Evolutionary conservation across 2,113 vertebrate genomes (phyloP).

Genomic region (Sus scrofa): T2T-Sscrofa CM000818.6:41530501-41531000

Average conservation of each 20-base stretch:
- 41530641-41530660: background rate
- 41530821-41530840: background rate
- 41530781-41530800: background rate
- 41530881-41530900: background rate
- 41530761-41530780: background rate
- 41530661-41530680: background rate
- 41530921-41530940: background rate
- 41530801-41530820: background rate
- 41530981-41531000: background rate
- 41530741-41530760: background rate
- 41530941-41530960: background rate
- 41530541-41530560: background rate
- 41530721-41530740: background rate
- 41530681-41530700: background rate
- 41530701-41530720: background rate
- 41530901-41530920: background rate
- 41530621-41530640: background rate
- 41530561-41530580: background rate
- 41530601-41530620: background rate
- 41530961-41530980: background rate
- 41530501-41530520: background rate
- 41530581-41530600: background rate
- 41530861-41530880: background rate
- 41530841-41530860: background rate
- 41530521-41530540: background rate